Evolutionary conservation across 2,113 vertebrate genomes (phyloP).

Genomic region (Axis porcinus): DNA sequence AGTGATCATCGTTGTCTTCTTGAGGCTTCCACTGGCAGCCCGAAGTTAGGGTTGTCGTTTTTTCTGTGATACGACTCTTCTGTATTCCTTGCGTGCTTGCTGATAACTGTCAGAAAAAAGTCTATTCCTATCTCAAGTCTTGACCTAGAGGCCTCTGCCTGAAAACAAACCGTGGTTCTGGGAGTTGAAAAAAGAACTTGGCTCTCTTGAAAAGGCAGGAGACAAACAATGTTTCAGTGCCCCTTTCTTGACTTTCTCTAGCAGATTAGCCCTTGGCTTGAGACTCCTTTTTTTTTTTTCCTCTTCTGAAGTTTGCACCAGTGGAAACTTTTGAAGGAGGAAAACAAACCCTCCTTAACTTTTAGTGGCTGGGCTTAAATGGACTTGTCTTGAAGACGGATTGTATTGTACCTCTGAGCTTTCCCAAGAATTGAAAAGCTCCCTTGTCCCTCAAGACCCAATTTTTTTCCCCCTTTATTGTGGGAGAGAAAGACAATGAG

Average conservation of each 20-base stretch:
- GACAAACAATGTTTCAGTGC: slow-evolving; percentile 8
- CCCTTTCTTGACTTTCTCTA: slow-evolving; percentile 39
- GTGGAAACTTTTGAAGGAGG: slow-evolving; percentile 48
- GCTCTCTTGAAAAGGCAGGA: slow-evolving; percentile 29
- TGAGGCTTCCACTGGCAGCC: not conserved
- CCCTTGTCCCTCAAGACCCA: not conserved
- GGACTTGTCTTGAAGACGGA: not conserved
- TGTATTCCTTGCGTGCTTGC: not conserved
- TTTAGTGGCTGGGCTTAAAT: not conserved
- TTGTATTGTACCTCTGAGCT: not conserved
- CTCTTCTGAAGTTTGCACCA: slow-evolving; percentile 33
- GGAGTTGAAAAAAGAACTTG: slow-evolving; percentile 40
- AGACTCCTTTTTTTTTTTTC: slow-evolving; percentile 18
- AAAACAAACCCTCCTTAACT: not conserved
- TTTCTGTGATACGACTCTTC: not conserved
- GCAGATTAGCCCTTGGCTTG: slow-evolving; percentile 58
- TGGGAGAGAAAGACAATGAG: not conserved
- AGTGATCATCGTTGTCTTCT: not conserved
- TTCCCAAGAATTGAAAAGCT: slow-evolving; percentile 27
- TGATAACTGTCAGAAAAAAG: slow-evolving; percentile 6
- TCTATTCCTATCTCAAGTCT: slow-evolving; percentile 11
- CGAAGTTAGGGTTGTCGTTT: not conserved
- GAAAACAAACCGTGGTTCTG: slow-evolving; percentile 44
- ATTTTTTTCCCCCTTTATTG: not conserved
- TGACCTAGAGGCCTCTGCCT: slow-evolving; percentile 38